Conservation (phyloP, 2,797 vertebrate genomes). For the Acridotheres tristis region DNA sequence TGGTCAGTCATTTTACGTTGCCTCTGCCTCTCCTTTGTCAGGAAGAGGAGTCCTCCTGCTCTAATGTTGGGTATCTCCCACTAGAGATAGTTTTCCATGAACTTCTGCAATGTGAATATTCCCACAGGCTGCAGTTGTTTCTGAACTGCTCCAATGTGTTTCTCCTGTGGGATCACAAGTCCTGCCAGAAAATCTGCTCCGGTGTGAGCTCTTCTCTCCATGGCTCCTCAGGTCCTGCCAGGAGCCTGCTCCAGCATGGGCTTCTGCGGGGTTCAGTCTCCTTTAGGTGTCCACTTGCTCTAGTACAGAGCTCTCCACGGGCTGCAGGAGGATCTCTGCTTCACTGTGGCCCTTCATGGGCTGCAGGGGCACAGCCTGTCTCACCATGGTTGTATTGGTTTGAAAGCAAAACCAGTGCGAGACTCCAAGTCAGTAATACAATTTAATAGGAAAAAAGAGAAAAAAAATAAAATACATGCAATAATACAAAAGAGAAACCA, state of each 20-base stretch:
- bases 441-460: no score
- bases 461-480: no score
- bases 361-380: neutral
- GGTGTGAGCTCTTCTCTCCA: neutral
- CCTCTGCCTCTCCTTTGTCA: neutral
- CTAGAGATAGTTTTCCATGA: neutral
- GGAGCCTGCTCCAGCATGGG: fast-evolving
- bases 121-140: neutral
- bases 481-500: no score
- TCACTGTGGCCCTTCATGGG: neutral
- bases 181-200: neutral
- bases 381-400: neutral
- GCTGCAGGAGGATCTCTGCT: neutral
- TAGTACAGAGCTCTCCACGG: neutral
- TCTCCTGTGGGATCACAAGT: fast-evolving
- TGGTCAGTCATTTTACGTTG: fast-evolving
- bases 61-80: neutral
- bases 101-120: neutral
- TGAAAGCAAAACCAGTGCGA: no score
- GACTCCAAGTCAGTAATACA: no score
- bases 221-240: neutral
- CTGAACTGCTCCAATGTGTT: neutral
- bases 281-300: neutral
- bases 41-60: neutral
- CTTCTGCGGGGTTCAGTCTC: fast-evolving